A percentile compares a stretch with the other conserved stretches of the same genome.
phyloP scores from a whole-genome alignment of 64 coral and sea anemone species.

The Montipora foliosa region DNA sequence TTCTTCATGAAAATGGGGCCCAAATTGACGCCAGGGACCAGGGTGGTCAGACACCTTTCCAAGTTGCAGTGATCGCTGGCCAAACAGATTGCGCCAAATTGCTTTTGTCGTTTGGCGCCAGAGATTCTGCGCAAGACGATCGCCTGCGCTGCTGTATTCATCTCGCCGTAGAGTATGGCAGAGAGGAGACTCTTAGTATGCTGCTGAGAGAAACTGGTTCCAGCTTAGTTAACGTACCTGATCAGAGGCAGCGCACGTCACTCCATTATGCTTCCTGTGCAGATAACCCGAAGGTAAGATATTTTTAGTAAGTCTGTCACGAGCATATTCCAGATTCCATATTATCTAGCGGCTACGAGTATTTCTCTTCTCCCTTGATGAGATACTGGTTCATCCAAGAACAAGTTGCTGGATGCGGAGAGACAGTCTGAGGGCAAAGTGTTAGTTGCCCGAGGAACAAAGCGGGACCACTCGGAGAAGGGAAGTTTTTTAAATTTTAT shows the following conservation, averaged over 20 bases:
- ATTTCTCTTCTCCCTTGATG: too few species aligned
- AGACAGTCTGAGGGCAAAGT: too few species aligned
- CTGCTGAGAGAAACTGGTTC: conserved; percentile 42
- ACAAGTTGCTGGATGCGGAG: too few species aligned
- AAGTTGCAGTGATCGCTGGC: conserved; percentile 64
- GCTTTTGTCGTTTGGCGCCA: conserved; percentile 70
- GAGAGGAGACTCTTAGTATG: conserved; percentile 62
- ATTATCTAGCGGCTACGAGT: too few species aligned
- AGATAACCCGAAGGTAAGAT: conserved; percentile 55
- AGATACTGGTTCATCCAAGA: too few species aligned
- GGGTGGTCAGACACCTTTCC: conserved; percentile 73
- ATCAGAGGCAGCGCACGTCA: conserved; percentile 66
- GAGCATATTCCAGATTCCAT: too few species aligned
- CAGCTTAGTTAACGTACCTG: conserved; percentile 40
- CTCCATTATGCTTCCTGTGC: conserved; percentile 80
- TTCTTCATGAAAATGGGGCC: conserved; percentile 43
- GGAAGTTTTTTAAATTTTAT: too few species aligned
- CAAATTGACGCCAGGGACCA: conserved; percentile 48
- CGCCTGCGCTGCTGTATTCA: conserved; percentile 70
- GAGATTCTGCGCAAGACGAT: conserved; percentile 50
- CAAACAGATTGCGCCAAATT: conserved; percentile 44
- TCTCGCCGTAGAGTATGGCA: conserved; percentile 78
- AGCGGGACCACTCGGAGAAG: too few species aligned
- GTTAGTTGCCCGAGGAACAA: too few species aligned
- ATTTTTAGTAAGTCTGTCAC: not conserved